A percentile compares a stretch with the other conserved stretches of the same genome.
These are phyloP conservation scores for Agrenia bidenticulata DNA, from an alignment of 2,888 invertebrate species.

Conservation along the genomic window DNA sequence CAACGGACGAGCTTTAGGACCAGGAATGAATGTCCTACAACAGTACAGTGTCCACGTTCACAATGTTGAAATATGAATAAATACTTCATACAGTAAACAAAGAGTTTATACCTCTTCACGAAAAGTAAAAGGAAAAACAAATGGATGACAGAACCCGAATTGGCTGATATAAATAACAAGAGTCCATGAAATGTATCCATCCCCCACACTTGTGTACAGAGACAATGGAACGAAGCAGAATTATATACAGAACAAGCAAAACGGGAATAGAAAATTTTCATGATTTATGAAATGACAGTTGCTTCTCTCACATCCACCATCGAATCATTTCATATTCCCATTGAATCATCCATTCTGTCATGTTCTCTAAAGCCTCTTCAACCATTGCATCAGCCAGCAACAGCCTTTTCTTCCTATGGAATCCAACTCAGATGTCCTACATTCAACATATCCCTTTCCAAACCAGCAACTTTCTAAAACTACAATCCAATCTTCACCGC, in stretches of 20 bases:
- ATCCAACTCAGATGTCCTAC: neutral
- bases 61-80: too few species aligned
- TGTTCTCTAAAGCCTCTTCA: constrained; percentile 4
- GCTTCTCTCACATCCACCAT: constrained; percentile 16
- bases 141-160: too few species aligned
- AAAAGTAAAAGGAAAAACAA: too few species aligned
- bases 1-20: too few species aligned
- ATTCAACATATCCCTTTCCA: neutral
- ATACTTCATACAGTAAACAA: too few species aligned
- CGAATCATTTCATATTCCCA: constrained; percentile 27
- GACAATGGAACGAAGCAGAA: constrained; percentile 8
- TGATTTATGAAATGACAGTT: constrained; percentile 42
- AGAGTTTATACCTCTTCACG: too few species aligned
- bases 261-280: neutral
- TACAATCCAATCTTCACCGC: too few species aligned
- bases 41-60: too few species aligned
- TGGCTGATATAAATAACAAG: too few species aligned
- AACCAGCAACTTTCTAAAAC: neutral
- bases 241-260: neutral
- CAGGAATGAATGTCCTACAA: too few species aligned
- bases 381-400: neutral
- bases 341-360: constrained; percentile 7
- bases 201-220: too few species aligned
- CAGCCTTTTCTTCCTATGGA: neutral
- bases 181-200: too few species aligned